These are phyloP conservation scores for Micromys minutus DNA, from an alignment of 2,113 vertebrate species.

Conservation along the genomic window DNA sequence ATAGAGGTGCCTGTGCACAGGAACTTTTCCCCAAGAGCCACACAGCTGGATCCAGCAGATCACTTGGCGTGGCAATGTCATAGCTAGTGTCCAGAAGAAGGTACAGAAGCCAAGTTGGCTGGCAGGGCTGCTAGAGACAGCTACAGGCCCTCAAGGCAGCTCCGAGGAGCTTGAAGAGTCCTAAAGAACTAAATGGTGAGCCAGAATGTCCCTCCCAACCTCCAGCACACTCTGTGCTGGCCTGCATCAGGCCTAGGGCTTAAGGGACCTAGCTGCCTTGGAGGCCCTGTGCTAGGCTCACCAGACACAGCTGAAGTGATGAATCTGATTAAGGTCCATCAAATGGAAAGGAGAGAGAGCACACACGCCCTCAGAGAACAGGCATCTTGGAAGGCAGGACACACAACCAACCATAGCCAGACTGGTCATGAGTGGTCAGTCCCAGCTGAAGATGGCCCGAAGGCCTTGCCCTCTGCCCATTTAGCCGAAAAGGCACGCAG, in stretches of 20 bases:
- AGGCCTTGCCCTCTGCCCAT: too few species aligned
- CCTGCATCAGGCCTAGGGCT: background rate
- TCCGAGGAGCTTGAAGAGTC: background rate
- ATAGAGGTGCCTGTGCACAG: accelerated
- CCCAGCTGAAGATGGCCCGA: accelerated
- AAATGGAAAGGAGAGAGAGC: constrained; percentile 32
- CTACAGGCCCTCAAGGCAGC: background rate
- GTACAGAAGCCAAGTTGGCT: background rate
- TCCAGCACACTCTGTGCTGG: accelerated
- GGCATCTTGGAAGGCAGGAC: background rate
- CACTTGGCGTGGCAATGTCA: accelerated
- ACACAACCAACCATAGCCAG: background rate
- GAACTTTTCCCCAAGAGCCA: background rate
- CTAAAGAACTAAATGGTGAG: background rate
- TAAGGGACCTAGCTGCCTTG: background rate
- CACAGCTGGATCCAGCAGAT: background rate
- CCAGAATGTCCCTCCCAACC: background rate
- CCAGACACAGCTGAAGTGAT: constrained; percentile 67
- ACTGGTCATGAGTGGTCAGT: background rate
- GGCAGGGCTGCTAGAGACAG: accelerated
- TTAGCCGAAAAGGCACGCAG: background rate
- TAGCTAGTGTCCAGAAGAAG: background rate
- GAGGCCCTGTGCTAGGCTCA: background rate
- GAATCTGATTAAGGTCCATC: constrained; percentile 68
- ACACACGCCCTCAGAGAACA: background rate